Evolutionary conservation across 2,888 invertebrate genomes (phyloP), one percentile per base, ranked within the genome.

Genomic region (Rhorus exstirpatorius): DNA sequence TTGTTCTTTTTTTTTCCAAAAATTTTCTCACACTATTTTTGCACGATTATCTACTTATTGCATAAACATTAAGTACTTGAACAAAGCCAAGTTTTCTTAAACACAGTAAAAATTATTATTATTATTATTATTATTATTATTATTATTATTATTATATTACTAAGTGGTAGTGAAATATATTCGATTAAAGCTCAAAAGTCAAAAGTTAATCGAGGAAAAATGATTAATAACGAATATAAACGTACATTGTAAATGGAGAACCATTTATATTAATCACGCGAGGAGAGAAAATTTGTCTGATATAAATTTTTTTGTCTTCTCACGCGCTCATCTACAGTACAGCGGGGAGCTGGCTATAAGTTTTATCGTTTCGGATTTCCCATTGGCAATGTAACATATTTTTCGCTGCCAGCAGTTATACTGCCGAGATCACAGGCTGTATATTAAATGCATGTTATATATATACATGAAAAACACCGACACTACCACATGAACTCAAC

Each of bases 351-450:
- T 41, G n/a, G 44, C 55, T n/a, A 46, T 55, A 24, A 71, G 63
- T 63, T 53, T 53, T 55, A 63, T 17, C 55, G 61, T 49, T 58
- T 51, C 12, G 21, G 46, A 75, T 68, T 75, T 80, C 26, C 60
- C 63, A 68, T 46, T 68, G 24, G 19, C 49, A 41, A 71, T 58
- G 44, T 21, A 24, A 55, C 41, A 8, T 21, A 58, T 38, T 38
- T 31, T 31, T 38, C 38, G 38, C 10, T 38, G 8, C 4, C 8
- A 8, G 7, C 10, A 8, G 10, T 38, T 8, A 38, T 38, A 38
- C 38, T 10, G 38, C 10, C 38, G 38, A 38, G 38, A 8, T 8
- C 38, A 7, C 38, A 4, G 38, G 10, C 8, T 8, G 38, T 38
- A 10, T 38, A 38, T 8, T 8, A 38, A 1, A 38, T 8, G 3